phyloP scores from a whole-genome alignment of 2,113 vertebrate species.

The Cyprinus carpio region DNA sequence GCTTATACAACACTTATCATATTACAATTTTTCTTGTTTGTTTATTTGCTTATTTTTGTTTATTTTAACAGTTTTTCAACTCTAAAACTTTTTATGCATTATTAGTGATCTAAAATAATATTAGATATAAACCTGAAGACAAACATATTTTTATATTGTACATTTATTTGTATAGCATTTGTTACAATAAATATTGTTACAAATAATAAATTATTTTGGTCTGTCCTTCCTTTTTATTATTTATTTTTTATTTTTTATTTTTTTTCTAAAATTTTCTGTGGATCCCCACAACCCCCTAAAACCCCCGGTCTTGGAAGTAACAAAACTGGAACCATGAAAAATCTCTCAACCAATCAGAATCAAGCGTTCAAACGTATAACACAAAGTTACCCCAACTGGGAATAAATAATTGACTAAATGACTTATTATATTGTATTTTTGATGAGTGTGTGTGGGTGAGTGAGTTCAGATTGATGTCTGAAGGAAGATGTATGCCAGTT shows the following conservation, averaged over 20 bases:
- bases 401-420: neutral
- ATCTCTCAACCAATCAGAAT: neutral
- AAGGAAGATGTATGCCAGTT: slow-evolving; percentile 4
- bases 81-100: neutral
- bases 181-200: neutral
- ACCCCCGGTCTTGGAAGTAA: neutral
- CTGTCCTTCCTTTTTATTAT: no score
- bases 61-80: neutral
- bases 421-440: neutral
- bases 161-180: neutral
- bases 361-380: neutral
- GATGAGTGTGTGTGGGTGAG: slow-evolving; percentile 1
- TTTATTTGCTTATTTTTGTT: neutral
- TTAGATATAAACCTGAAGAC: neutral
- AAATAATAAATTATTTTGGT: neutral
- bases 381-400: neutral
- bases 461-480: neutral
- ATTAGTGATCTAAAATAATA: neutral
- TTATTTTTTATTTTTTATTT: no score
- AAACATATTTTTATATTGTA: neutral
- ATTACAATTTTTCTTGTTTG: no score
- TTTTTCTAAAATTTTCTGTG: neutral
- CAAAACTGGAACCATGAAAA: neutral
- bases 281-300: neutral
- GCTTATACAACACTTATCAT: neutral